Evolutionary conservation across 2,888 invertebrate genomes (phyloP).

Genomic region (Drosophila greeni): DNA sequence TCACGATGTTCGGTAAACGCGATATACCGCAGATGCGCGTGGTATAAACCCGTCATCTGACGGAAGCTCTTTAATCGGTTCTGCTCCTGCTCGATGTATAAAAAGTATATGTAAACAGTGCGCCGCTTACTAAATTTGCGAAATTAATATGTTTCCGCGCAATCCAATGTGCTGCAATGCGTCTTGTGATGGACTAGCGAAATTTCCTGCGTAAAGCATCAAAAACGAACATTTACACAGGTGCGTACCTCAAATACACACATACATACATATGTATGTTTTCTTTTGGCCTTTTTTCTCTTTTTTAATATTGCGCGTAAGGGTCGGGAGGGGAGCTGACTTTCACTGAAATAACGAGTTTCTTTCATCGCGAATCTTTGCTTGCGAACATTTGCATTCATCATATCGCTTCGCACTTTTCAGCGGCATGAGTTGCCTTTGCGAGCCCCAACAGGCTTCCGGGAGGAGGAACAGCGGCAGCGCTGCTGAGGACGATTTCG

Average conservation of each 20-base stretch:
- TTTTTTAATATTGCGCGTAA: constrained; percentile 3
- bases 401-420: neutral
- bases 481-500: constrained; percentile 30
- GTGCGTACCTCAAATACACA: neutral
- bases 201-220: constrained; percentile 25
- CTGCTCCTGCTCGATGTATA: constrained; percentile 36
- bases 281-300: constrained; percentile 25
- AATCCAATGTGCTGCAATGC: constrained; percentile 28
- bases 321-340: constrained; percentile 15
- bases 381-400: constrained; percentile 17
- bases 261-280: constrained; percentile 28
- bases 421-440: constrained; percentile 30
- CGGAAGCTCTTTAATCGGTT: constrained; percentile 45
- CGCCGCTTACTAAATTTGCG: constrained; percentile 25
- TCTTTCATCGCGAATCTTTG: constrained; percentile 6
- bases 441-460: constrained; percentile 16
- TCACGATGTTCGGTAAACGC: constrained; percentile 31
- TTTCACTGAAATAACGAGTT: constrained; percentile 39
- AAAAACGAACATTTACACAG: constrained; percentile 10
- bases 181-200: constrained; percentile 22
- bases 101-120: constrained; percentile 36
- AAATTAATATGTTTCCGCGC: constrained; percentile 36
- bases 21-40: constrained; percentile 15
- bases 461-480: constrained; percentile 16
- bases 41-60: constrained; percentile 35